Evolutionary conservation across 1,140 invertebrate genomes (phyloP), one percentile per base, ranked within the genome.

Genomic region (Hypothenemus hampei): DNA sequence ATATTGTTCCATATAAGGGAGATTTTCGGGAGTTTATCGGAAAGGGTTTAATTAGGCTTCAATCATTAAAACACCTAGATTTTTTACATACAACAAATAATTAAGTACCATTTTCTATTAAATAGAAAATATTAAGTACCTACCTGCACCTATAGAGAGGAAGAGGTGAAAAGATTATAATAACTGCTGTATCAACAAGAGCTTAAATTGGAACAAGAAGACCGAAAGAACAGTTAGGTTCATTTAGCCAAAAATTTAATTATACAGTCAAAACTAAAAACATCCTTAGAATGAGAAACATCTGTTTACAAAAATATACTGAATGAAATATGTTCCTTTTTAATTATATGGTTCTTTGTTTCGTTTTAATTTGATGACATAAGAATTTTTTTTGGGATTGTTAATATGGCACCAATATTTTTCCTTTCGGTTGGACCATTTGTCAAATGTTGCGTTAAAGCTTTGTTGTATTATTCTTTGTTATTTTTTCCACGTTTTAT

Each of bases 1-100:
- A 53, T 53, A 51, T 51, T 51, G 48, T 51, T 31, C 24, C 39
- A 41, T 29, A 44, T 44, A 41, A 51, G 39, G 48, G 48, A 18
- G 37, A 26, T 15, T 36, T 18, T 51, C 36, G 15, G 0, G 24
- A 26, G 19, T 13, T 10, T 19, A 29, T 33, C 35, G 18, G 36
- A 53, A 53, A 41, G 50, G 41, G 43, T 53, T 43, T 35, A 19
- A 33, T 31, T 37, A 11, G 36, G 36, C 6, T 31, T 49, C 3
- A 21, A 15, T 19, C 15, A 49, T 49, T 15, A 23, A 49, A 49
- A 13, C 31, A 4, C 23, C 8, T 49, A 49, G 46, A 49, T n/a
- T 39, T 3, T 10, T 10, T 37, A 37, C 1, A n/a, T 13, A n/a
- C 10, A n/a, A n/a, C n/a, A n/a, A n/a, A n/a, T n/a, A n/a, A n/a